Evolutionary conservation across 2,888 invertebrate genomes (phyloP).

Genomic region (Strigamia crassipes): DNA sequence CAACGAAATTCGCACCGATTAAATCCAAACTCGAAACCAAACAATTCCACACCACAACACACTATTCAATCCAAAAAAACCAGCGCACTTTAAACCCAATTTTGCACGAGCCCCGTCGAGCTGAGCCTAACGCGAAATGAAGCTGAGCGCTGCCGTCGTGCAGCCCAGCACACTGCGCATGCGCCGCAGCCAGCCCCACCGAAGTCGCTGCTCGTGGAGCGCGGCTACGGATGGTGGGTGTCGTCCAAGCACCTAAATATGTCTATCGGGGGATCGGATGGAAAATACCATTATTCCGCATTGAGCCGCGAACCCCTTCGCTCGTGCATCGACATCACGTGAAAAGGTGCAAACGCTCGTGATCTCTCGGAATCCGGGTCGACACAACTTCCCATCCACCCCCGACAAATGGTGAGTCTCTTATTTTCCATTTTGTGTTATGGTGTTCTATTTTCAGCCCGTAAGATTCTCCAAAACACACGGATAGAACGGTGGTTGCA

Average conservation of each 20-base stretch:
- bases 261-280: not conserved
- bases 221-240: slow-evolving; percentile 28
- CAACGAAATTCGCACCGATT: no score
- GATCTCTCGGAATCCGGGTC: not conserved
- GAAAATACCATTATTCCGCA: not conserved
- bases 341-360: not conserved
- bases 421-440: not conserved
- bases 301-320: not conserved
- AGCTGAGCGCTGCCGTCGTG: not conserved
- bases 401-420: slow-evolving; percentile 31
- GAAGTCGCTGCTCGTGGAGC: slow-evolving; percentile 37
- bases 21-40: no score
- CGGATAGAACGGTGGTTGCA: not conserved
- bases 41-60: no score
- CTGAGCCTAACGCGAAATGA: not conserved
- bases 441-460: slow-evolving; percentile 8
- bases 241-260: not conserved
- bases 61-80: not conserved
- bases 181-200: not conserved
- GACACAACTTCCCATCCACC: slow-evolving; percentile 20
- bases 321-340: not conserved
- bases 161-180: not conserved
- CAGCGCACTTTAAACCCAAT: not conserved
- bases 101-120: not conserved
- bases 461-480: not conserved